Evolutionary conservation across 2,113 vertebrate species (phyloP).

Genomic region (Probosciger aterrimus): DNA sequence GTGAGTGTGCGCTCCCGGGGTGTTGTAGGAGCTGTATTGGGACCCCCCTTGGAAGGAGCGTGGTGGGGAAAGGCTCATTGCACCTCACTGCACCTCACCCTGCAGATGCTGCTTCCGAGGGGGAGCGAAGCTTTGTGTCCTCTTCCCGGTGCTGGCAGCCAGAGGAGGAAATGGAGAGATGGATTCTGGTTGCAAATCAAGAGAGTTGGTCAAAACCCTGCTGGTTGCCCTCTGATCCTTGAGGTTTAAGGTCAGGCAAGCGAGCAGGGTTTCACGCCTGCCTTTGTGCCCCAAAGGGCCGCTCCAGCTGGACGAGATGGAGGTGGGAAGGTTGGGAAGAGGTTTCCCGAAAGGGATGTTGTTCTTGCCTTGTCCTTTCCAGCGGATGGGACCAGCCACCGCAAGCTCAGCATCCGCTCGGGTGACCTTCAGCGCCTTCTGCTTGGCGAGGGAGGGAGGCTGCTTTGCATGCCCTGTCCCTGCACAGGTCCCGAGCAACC

Average conservation of each 20-base stretch:
- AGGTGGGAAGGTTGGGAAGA: neutral
- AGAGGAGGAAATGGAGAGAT: neutral
- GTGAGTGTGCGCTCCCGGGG: rapidly evolving
- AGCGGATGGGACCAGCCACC: neutral
- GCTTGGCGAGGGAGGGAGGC: neutral
- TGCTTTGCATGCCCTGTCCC: constrained; percentile 8
- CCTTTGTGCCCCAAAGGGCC: neutral
- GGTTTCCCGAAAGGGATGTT: neutral
- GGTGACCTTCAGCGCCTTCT: neutral
- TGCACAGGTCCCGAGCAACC: neutral
- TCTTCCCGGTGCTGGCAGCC: rapidly evolving
- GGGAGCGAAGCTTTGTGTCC: rapidly evolving
- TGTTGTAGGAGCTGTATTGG: rapidly evolving
- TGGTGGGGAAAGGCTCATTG: neutral
- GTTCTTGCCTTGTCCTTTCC: neutral
- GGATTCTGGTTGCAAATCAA: neutral
- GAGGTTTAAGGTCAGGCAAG: neutral
- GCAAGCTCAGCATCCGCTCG: neutral
- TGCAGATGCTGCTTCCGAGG: rapidly evolving
- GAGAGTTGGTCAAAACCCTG: neutral
- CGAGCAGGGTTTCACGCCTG: neutral
- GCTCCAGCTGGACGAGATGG: neutral
- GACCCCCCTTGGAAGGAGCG: neutral
- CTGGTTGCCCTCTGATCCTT: neutral
- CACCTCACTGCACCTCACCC: neutral